These are phyloP conservation scores for Leptinotarsa tumamoca DNA, from an alignment of 2,888 invertebrate genomes.

Conservation along the genomic window DNA sequence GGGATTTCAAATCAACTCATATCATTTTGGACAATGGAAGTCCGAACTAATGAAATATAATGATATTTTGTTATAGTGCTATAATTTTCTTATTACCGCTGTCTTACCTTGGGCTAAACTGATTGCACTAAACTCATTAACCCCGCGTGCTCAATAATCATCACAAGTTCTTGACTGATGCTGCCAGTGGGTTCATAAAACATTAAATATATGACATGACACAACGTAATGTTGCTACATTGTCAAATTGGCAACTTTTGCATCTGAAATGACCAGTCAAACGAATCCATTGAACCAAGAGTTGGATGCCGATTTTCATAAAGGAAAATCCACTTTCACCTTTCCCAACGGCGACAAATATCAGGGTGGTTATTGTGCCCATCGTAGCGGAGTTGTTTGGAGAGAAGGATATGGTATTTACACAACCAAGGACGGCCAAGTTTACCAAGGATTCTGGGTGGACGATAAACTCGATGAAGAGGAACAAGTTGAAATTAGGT, in stretches of 20 bases:
- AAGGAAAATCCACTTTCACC: slow-evolving; percentile 65
- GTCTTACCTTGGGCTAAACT: too few relatives aligned
- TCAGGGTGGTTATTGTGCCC: slow-evolving; percentile 71
- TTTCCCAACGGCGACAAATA: slow-evolving; percentile 73
- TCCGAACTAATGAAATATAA: too few relatives aligned
- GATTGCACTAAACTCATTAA: too few relatives aligned
- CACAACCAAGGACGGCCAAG: slow-evolving; percentile 71
- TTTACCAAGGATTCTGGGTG: slow-evolving; percentile 71
- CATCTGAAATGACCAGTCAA: slow-evolving; percentile 3
- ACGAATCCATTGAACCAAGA: background rate
- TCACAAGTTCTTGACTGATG: too few relatives aligned
- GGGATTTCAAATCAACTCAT: too few relatives aligned
- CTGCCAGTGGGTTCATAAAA: too few relatives aligned
- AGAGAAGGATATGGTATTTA: slow-evolving; percentile 68
- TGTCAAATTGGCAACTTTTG: background rate
- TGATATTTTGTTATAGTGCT: too few relatives aligned
- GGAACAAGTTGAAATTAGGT: slow-evolving; percentile 34
- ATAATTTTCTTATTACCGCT: too few relatives aligned
- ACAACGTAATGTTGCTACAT: background rate
- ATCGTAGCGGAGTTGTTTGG: slow-evolving; percentile 67
- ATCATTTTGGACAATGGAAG: too few relatives aligned
- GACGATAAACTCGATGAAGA: slow-evolving; percentile 67
- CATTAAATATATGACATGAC: too few relatives aligned
- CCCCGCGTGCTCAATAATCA: too few relatives aligned
- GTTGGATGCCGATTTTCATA: slow-evolving; percentile 50